Evolutionary conservation across 2,888 invertebrate genomes (phyloP).

Genomic region (Drosophila multiciliata): DNA sequence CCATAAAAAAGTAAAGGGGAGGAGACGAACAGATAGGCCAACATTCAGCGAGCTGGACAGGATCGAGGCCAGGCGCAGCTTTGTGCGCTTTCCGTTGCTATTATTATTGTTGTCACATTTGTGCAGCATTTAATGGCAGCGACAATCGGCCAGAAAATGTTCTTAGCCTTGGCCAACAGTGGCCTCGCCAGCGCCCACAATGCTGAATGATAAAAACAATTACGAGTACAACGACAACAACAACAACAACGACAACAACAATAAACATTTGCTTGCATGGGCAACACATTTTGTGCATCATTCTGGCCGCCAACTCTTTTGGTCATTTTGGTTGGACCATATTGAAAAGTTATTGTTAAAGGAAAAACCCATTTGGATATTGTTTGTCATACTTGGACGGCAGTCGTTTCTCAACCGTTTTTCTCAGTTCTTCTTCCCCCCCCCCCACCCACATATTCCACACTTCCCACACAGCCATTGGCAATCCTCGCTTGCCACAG

Average conservation of each 20-base stretch:
- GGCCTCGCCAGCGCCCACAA: slow-evolving; percentile 40
- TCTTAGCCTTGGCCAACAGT: slow-evolving; percentile 66
- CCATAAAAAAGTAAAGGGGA: background rate
- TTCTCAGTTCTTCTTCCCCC: slow-evolving; percentile 7
- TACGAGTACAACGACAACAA: slow-evolving; percentile 43
- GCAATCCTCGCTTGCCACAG: slow-evolving; percentile 6
- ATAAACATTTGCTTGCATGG: background rate
- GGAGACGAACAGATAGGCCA: slow-evolving; percentile 5
- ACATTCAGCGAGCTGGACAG: slow-evolving; percentile 34
- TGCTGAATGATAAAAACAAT: slow-evolving; percentile 71
- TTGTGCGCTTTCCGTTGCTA: slow-evolving; percentile 19
- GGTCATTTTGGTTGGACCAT: slow-evolving; percentile 70
- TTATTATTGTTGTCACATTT: slow-evolving; percentile 64
- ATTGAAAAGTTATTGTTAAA: slow-evolving; percentile 76
- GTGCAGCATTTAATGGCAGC: slow-evolving; percentile 72
- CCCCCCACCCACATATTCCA: background rate
- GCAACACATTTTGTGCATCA: slow-evolving; percentile 32
- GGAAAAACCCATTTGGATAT: slow-evolving; percentile 77
- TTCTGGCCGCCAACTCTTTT: slow-evolving; percentile 50
- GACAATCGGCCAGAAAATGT: slow-evolving; percentile 71
- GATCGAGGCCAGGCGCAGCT: slow-evolving; percentile 24
- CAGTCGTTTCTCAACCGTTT: slow-evolving; percentile 16
- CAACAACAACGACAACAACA: slow-evolving; percentile 11
- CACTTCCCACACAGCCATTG: background rate
- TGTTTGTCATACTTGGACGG: slow-evolving; percentile 73